Evolutionary conservation across 2,888 invertebrate species (phyloP).

Genomic region (Drosophila villosipedis): DNA sequence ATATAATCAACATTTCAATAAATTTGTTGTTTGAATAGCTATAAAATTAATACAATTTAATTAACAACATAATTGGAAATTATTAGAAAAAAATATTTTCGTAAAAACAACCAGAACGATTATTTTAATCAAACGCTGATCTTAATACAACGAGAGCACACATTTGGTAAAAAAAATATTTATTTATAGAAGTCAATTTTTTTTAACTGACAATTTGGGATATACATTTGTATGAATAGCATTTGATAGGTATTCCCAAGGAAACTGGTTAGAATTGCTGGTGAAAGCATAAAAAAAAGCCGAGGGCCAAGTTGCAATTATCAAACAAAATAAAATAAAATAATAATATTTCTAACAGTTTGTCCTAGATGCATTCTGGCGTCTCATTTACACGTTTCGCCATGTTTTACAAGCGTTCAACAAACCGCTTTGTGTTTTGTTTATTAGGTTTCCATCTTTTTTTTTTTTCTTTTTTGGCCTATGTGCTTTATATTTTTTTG

Average conservation of each 20-base stretch:
- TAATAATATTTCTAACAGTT: not conserved
- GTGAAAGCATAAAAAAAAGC: not conserved
- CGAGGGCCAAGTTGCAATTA: not conserved
- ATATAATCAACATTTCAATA: not conserved
- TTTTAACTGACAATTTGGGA: not conserved
- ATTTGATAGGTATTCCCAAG: not conserved
- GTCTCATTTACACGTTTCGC: not conserved
- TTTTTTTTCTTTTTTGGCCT: conserved; percentile 14
- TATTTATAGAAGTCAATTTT: not conserved
- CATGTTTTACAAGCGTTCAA: conserved; percentile 31
- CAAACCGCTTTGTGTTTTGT: conserved; percentile 36
- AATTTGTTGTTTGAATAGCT: not conserved
- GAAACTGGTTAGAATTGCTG: not conserved
- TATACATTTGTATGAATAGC: not conserved
- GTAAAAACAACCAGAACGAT: not conserved
- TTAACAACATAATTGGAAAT: not conserved
- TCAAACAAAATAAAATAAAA: not conserved
- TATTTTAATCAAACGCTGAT: not conserved
- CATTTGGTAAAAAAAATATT: not conserved
- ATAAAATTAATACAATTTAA: not conserved
- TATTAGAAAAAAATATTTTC: not conserved
- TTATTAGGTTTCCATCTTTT: not conserved
- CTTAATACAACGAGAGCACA: not conserved
- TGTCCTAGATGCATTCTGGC: conserved; percentile 5
- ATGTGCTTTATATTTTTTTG: conserved; percentile 20